Evolutionary conservation across 2,888 invertebrate species (phyloP).

Genomic region (Heliconius erato): DNA sequence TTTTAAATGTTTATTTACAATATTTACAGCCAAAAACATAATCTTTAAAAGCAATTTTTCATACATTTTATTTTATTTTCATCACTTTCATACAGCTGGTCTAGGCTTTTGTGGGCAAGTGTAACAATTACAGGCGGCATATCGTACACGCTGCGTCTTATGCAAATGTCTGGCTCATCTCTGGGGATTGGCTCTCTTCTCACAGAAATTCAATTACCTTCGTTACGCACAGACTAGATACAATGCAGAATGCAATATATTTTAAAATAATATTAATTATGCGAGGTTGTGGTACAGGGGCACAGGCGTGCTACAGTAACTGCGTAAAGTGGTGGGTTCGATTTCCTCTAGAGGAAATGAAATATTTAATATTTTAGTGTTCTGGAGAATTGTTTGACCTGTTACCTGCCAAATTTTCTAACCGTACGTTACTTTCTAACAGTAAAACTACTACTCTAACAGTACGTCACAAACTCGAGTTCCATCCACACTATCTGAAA

Average conservation of each 20-base stretch:
- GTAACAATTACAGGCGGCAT: slow-evolving; percentile 24
- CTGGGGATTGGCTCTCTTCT: slow-evolving; percentile 58
- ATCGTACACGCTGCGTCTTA: slow-evolving; percentile 56
- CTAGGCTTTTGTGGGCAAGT: not conserved
- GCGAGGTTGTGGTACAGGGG: not conserved
- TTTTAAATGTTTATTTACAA: no score
- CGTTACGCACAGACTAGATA: slow-evolving; percentile 52
- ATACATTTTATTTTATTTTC: not conserved
- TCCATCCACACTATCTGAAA: no score
- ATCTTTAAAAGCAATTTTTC: not conserved
- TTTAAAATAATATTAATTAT: not conserved
- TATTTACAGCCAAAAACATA: not conserved
- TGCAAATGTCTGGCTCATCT: slow-evolving; percentile 59
- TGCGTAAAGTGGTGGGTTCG: not conserved
- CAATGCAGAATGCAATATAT: slow-evolving; percentile 44
- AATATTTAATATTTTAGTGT: no score
- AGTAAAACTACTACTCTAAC: no score
- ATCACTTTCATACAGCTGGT: not conserved
- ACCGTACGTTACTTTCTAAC: no score
- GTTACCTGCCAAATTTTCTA: no score
- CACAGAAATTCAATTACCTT: slow-evolving; percentile 65
- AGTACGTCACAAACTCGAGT: no score
- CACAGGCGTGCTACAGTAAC: no score
- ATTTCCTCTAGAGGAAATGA: no score
- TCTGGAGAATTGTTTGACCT: no score